These are phyloP conservation scores for Raja brachyura DNA, from an alignment of 2,113 vertebrate genomes.

Conservation along the genomic window DNA sequence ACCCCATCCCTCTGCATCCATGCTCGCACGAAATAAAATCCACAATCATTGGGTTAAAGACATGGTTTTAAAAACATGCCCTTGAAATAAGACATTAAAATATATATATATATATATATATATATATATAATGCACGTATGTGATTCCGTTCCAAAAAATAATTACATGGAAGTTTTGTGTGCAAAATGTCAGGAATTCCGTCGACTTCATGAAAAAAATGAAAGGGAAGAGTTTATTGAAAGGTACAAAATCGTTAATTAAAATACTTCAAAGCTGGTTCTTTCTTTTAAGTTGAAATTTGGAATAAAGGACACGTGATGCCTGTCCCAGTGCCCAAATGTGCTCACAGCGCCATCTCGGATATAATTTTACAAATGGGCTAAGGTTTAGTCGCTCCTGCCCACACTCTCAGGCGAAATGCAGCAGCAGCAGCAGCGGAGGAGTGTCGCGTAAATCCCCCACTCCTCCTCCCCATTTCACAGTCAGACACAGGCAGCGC, in stretches of 20 bases:
- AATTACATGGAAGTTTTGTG: background rate
- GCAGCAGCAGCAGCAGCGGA: background rate
- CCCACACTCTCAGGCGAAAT: conserved; percentile 21
- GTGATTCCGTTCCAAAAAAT: background rate
- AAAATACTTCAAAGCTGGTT: background rate
- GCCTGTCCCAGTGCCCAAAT: background rate
- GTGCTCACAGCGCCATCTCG: conserved; percentile 8
- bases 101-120: background rate
- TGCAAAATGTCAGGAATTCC: background rate
- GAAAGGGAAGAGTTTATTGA: background rate
- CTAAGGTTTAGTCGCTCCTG: conserved; percentile 18
- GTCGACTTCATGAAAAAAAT: background rate
- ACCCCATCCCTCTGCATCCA: background rate
- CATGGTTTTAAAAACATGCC: background rate
- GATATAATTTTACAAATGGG: conserved; percentile 34
- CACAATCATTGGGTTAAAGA: background rate
- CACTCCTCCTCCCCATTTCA: background rate
- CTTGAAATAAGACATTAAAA: background rate
- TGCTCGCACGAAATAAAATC: background rate
- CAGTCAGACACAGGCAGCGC: background rate
- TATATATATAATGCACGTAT: background rate
- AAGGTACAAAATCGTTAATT: background rate
- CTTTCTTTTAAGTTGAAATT: background rate
- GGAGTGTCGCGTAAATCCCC: background rate
- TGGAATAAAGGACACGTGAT: conserved; percentile 14